These are phyloP conservation scores for Panagrolaimus sp. DNA, from an alignment of 1,140 invertebrate species.

Conservation along the genomic window DNA sequence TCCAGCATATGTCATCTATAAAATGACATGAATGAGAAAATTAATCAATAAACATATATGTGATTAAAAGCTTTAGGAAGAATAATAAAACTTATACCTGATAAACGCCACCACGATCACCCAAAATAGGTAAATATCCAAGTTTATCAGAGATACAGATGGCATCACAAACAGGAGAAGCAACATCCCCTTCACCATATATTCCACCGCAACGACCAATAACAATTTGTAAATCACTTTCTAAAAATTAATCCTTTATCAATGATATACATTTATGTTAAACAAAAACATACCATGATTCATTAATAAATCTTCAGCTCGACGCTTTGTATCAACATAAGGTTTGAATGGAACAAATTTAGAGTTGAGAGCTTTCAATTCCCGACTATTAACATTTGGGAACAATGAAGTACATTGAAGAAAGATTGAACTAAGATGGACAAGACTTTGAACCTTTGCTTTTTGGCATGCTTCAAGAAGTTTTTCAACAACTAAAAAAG, in stretches of 20 bases:
- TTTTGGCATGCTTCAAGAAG: neutral
- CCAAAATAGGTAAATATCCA: slow-evolving; percentile 32
- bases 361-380: slow-evolving; percentile 20
- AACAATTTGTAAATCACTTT: slow-evolving; percentile 20
- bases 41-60: too few relatives aligned
- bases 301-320: slow-evolving; percentile 35
- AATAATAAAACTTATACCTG: too few relatives aligned
- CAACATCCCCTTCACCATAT: slow-evolving; percentile 42
- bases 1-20: slow-evolving; percentile 47
- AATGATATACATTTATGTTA: neutral
- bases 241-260: slow-evolving; percentile 17
- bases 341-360: slow-evolving; percentile 28
- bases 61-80: too few relatives aligned
- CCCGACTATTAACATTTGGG: slow-evolving; percentile 39
- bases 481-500: neutral
- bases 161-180: slow-evolving; percentile 38
- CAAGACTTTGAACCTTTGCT: slow-evolving; percentile 9
- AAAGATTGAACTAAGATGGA: slow-evolving; percentile 37
- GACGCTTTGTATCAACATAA: slow-evolving; percentile 39
- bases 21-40: too few relatives aligned
- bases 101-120: slow-evolving; percentile 37
- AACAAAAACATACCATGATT: slow-evolving; percentile 1
- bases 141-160: slow-evolving; percentile 24
- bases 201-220: slow-evolving; percentile 35
- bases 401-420: slow-evolving; percentile 41